Evolutionary conservation across 2,113 vertebrate species (phyloP).

Genomic region (Pyrgilauda ruficollis): DNA sequence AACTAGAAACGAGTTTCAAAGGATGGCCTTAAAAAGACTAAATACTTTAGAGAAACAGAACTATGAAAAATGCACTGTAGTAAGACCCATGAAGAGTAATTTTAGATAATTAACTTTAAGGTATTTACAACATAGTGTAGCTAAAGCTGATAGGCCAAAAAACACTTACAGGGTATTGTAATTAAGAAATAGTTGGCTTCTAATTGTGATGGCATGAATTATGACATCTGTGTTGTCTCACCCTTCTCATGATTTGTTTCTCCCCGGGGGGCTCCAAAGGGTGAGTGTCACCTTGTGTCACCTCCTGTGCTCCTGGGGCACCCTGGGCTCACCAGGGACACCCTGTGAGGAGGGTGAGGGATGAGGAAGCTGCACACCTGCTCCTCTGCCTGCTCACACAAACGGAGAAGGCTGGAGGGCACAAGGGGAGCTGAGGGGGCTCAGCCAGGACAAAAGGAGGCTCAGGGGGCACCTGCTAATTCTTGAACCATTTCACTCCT

Average conservation of each 20-base stretch:
- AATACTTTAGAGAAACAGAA: not conserved
- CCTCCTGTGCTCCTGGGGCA: no score
- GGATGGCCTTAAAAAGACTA: not conserved
- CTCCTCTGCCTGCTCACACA: not conserved
- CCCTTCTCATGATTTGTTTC: not conserved
- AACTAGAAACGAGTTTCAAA: not conserved
- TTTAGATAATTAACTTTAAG: not conserved
- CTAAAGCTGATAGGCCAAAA: not conserved
- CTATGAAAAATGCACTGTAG: not conserved
- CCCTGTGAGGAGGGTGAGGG: accelerated
- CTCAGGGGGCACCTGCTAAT: not conserved
- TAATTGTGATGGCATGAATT: not conserved
- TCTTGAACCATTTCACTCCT: not conserved
- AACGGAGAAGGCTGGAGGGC: not conserved
- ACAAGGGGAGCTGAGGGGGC: not conserved
- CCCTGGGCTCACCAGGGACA: not conserved
- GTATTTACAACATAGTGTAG: not conserved
- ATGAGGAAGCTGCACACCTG: not conserved
- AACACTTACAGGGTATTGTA: not conserved
- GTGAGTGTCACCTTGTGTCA: not conserved
- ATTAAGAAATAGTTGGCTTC: not conserved
- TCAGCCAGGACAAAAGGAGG: not conserved
- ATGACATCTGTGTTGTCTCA: not conserved
- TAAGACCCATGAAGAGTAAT: not conserved
- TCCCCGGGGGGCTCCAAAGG: not conserved